Percentiles rank a stretch among this genome's conserved stretches.
These are phyloP conservation scores for Carassius carassius DNA, from an alignment of 2,113 vertebrate genomes.

Conservation along the genomic window DNA sequence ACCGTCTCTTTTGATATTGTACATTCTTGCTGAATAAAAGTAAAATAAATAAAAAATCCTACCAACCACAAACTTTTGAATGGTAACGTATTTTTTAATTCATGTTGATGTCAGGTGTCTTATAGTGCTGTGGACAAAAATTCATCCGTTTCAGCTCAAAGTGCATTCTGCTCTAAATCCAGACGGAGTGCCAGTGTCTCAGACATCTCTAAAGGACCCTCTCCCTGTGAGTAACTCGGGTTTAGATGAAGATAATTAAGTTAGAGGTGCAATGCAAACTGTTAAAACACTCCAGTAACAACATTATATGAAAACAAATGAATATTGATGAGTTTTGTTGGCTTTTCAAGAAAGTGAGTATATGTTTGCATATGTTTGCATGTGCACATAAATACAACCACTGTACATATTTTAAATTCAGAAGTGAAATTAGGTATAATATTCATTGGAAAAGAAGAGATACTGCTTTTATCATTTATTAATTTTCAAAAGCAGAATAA, in stretches of 20 bases:
- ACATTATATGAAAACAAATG: neutral
- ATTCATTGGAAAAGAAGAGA: neutral
- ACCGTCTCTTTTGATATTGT: no score
- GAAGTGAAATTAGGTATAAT: neutral
- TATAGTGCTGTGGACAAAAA: slow-evolving; percentile 61
- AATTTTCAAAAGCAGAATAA: neutral
- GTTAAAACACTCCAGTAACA: neutral
- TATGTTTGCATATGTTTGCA: neutral
- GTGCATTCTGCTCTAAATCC: slow-evolving; percentile 76
- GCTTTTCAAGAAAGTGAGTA: neutral
- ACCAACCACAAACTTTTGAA: no score
- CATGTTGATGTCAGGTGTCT: slow-evolving; percentile 64
- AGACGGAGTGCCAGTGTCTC: slow-evolving; percentile 46
- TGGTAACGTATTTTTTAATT: neutral
- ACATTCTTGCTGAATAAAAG: no score
- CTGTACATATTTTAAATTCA: neutral
- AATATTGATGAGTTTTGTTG: neutral
- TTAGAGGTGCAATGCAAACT: neutral
- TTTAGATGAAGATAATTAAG: neutral
- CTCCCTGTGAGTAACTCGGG: slow-evolving; percentile 64
- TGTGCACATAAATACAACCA: neutral
- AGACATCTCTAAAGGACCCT: slow-evolving; percentile 55
- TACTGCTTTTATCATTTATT: neutral
- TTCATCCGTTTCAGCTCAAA: slow-evolving; percentile 61
- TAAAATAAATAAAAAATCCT: neutral